These are phyloP conservation scores for Lycodopsis pacificus DNA, from an alignment of 2,797 vertebrate genomes.

Conservation along the genomic window DNA sequence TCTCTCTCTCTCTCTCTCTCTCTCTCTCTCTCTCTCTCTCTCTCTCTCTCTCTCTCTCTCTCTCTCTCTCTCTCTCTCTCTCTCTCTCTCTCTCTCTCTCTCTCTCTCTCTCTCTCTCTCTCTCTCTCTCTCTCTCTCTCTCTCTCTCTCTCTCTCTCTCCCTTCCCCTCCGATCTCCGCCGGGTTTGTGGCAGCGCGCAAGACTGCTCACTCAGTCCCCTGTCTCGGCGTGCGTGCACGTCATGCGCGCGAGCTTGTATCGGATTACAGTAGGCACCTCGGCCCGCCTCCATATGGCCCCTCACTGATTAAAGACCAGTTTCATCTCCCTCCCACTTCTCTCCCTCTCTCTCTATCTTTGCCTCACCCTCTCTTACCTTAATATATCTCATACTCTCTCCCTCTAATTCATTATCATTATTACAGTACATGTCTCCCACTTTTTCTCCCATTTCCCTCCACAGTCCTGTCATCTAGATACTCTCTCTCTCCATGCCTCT, in stretches of 20 bases:
- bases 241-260: slow-evolving; percentile 60
- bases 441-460: background rate
- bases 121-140: slow-evolving; percentile 7
- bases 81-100: slow-evolving; percentile 11
- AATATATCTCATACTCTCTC: background rate
- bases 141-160: slow-evolving; percentile 14
- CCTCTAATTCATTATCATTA: slow-evolving; percentile 10
- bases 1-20: background rate
- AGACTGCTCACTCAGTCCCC: slow-evolving; percentile 69
- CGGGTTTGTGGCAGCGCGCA: slow-evolving; percentile 66
- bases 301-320: slow-evolving; percentile 77
- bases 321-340: slow-evolving; percentile 49
- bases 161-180: slow-evolving; percentile 61
- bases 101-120: slow-evolving; percentile 1
- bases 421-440: background rate
- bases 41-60: background rate
- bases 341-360: slow-evolving; percentile 5
- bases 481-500: background rate
- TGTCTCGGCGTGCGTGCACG: slow-evolving; percentile 45
- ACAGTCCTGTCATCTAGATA: background rate
- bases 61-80: slow-evolving; percentile 22
- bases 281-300: slow-evolving; percentile 74
- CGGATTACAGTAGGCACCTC: slow-evolving; percentile 82
- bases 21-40: slow-evolving; percentile 21
- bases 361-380: slow-evolving; percentile 35